phyloP scores from a whole-genome alignment of 1,140 invertebrate species.

The Spodoptera litura region DNA sequence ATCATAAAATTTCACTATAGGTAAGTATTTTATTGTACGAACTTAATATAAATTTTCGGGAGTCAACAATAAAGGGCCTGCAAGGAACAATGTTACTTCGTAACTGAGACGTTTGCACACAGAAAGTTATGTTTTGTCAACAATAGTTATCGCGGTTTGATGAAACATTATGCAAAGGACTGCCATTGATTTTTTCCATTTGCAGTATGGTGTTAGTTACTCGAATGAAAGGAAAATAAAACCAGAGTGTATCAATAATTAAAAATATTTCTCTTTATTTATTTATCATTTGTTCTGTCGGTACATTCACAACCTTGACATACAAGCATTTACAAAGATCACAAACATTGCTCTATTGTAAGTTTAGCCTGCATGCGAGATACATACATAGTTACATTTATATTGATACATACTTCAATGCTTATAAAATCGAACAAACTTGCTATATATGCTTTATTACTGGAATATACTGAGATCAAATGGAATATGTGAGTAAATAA shows the following conservation, averaged over 20 bases:
- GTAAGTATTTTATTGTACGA: too few relatives aligned
- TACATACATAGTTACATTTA: too few relatives aligned
- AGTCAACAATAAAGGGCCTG: not conserved
- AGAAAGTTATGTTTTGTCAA: not conserved
- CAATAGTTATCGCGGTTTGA: not conserved
- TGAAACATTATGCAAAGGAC: slow-evolving; percentile 11
- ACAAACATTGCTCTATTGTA: not conserved
- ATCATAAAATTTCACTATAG: too few relatives aligned
- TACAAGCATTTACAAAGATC: slow-evolving; percentile 39
- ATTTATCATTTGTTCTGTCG: slow-evolving; percentile 24
- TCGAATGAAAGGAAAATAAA: not conserved
- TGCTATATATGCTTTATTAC: too few relatives aligned
- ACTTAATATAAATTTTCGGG: too few relatives aligned
- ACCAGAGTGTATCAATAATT: slow-evolving; percentile 29
- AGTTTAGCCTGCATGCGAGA: not conserved
- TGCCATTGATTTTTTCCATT: not conserved
- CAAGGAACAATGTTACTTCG: too few relatives aligned
- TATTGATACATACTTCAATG: too few relatives aligned
- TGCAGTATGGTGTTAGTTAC: not conserved
- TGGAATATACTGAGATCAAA: too few relatives aligned
- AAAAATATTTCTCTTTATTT: slow-evolving; percentile 30
- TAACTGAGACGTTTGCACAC: not conserved
- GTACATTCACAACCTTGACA: slow-evolving; percentile 44
- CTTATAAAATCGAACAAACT: too few relatives aligned
- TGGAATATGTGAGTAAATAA: too few relatives aligned